These are phyloP conservation scores for Aspidoscelis tigris DNA, from an alignment of 2,113 vertebrate genomes.

Conservation along the genomic window DNA sequence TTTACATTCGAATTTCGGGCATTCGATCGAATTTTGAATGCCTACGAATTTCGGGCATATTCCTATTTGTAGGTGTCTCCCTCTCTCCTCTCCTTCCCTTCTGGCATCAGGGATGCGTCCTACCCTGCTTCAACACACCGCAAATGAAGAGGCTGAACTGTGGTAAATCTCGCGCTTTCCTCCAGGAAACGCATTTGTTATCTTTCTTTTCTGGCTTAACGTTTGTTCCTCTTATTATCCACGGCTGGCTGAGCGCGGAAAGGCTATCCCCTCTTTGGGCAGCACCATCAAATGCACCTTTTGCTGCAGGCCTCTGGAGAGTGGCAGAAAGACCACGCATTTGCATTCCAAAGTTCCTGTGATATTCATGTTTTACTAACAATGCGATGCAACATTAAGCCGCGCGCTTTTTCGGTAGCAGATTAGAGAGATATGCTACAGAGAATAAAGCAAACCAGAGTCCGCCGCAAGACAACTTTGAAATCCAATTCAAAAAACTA, in stretches of 20 bases:
- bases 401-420: not conserved
- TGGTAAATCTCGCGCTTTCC: not conserved
- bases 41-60: too few relatives aligned
- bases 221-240: not conserved
- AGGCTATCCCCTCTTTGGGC: not conserved
- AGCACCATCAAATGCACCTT: not conserved
- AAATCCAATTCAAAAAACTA: constrained; percentile 2
- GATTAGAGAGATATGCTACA: not conserved
- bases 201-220: not conserved
- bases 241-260: too few relatives aligned
- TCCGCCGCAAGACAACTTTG: not conserved
- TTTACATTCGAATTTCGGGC: too few relatives aligned
- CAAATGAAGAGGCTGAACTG: not conserved
- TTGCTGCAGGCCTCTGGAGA: not conserved
- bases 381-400: not conserved
- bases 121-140: not conserved
- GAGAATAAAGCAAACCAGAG: not conserved
- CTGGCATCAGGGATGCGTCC: too few relatives aligned
- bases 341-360: not conserved
- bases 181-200: not conserved
- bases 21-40: too few relatives aligned
- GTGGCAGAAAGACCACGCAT: not conserved
- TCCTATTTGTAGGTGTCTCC: too few relatives aligned
- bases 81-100: not conserved
- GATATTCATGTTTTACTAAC: constrained; percentile 3